A percentile compares a stretch with the other conserved stretches of the same genome.
Conservation (phyloP, 2,888 invertebrate species). For the Macrostomum cliftonense region DNA sequence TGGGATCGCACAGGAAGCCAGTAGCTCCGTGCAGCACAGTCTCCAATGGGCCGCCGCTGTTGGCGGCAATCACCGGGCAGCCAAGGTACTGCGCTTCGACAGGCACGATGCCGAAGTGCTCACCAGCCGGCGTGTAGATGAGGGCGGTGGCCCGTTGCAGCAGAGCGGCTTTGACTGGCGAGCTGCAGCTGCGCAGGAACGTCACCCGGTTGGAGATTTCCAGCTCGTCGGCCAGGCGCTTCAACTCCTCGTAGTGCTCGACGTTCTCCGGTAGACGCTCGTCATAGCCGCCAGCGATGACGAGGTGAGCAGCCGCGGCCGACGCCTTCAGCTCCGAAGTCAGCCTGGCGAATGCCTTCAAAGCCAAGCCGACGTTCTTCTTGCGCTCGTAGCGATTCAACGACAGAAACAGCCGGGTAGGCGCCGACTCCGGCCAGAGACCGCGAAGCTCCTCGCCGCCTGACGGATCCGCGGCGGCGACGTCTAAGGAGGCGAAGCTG, state of each 20-base stretch:
- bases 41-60: slow-evolving; percentile 85
- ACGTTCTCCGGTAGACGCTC: slow-evolving; percentile 66
- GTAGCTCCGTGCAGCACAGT: slow-evolving; percentile 47
- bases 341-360: slow-evolving; percentile 53
- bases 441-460: slow-evolving; percentile 21
- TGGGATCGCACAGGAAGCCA: slow-evolving; percentile 37
- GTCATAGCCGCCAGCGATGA: slow-evolving; percentile 92
- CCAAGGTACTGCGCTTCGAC: slow-evolving; percentile 86
- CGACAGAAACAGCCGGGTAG: slow-evolving; percentile 54
- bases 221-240: slow-evolving; percentile 47
- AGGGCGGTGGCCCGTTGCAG: slow-evolving; percentile 58
- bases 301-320: slow-evolving; percentile 40
- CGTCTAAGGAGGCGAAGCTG: slow-evolving; percentile 41
- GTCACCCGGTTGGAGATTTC: slow-evolving; percentile 52
- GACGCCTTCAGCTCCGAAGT: slow-evolving; percentile 39
- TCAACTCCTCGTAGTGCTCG: slow-evolving; percentile 59
- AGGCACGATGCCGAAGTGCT: slow-evolving; percentile 98
- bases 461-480: slow-evolving; percentile 18
- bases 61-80: slow-evolving; percentile 80
- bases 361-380: slow-evolving; percentile 70
- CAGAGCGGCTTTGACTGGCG: slow-evolving; percentile 60
- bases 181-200: slow-evolving; percentile 68
- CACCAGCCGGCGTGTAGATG: slow-evolving; percentile 81
- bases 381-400: slow-evolving; percentile 92
- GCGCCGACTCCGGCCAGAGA: slow-evolving; percentile 11